Conservation (phyloP, 2,888 invertebrate species). For the Rotaria socialis region DNA sequence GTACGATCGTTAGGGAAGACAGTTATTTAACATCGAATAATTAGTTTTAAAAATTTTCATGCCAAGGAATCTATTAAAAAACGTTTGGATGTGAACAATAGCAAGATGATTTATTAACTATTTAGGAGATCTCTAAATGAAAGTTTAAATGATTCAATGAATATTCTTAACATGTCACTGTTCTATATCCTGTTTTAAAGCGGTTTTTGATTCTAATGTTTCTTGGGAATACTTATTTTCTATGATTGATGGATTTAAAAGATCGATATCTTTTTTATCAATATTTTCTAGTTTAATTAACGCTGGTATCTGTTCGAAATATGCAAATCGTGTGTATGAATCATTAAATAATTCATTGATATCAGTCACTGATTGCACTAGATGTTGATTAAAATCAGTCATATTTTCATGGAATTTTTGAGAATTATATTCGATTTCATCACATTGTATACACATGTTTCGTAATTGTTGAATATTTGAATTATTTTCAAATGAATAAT, state of each 20-base stretch:
- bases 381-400: background rate
- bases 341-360: slow-evolving; percentile 2
- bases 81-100: no score
- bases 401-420: slow-evolving; percentile 13
- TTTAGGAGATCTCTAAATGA: no score
- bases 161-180: no score
- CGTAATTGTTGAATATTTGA: background rate
- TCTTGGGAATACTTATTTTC: background rate
- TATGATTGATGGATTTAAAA: background rate
- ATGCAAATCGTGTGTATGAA: background rate
- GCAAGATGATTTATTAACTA: no score
- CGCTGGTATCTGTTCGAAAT: background rate
- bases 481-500: background rate
- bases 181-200: no score
- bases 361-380: background rate
- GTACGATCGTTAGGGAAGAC: no score
- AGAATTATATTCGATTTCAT: background rate
- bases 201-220: no score
- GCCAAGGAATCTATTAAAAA: no score
- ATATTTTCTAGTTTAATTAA: no score
- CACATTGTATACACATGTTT: background rate
- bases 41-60: no score
- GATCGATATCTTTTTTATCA: background rate
- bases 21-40: no score
- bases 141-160: background rate